Evolutionary conservation across 2,888 invertebrate genomes (phyloP).

Genomic region (Caenorhabditis macrosperma): DNA sequence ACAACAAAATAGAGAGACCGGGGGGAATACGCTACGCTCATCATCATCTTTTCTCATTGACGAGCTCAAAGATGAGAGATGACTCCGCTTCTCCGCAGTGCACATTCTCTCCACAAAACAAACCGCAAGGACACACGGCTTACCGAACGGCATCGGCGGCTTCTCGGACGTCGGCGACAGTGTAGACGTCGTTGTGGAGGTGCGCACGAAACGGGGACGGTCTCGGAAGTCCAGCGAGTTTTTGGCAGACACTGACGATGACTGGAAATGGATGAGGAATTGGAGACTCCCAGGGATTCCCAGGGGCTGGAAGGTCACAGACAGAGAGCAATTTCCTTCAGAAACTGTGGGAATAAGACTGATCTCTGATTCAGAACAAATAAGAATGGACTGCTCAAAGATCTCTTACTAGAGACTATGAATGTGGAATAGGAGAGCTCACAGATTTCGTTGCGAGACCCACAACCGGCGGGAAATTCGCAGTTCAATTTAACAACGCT

Average conservation of each 20-base stretch:
- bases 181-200: slow-evolving; percentile 37
- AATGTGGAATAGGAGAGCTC: no score
- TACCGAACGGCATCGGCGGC: slow-evolving; percentile 34
- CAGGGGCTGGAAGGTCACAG: no score
- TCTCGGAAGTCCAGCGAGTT: slow-evolving; percentile 45
- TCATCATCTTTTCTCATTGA: slow-evolving; percentile 17
- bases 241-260: slow-evolving; percentile 37
- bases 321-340: no score
- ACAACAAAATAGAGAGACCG: slow-evolving; percentile 23
- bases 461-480: no score
- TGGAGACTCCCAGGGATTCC: no score
- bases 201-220: slow-evolving; percentile 34
- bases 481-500: no score
- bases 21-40: neutral
- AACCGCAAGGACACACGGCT: slow-evolving; percentile 2
- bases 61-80: slow-evolving; percentile 30
- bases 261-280: slow-evolving; percentile 13
- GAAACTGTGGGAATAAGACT: no score
- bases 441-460: no score
- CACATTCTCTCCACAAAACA: neutral
- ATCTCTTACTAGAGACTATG: no score
- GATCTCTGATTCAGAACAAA: no score
- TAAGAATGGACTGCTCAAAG: no score
- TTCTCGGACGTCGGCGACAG: slow-evolving; percentile 42
- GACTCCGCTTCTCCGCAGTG: neutral